Evolutionary conservation across 2,113 vertebrate genomes (phyloP).

Genomic region (Beaufortia kweichowensis): DNA sequence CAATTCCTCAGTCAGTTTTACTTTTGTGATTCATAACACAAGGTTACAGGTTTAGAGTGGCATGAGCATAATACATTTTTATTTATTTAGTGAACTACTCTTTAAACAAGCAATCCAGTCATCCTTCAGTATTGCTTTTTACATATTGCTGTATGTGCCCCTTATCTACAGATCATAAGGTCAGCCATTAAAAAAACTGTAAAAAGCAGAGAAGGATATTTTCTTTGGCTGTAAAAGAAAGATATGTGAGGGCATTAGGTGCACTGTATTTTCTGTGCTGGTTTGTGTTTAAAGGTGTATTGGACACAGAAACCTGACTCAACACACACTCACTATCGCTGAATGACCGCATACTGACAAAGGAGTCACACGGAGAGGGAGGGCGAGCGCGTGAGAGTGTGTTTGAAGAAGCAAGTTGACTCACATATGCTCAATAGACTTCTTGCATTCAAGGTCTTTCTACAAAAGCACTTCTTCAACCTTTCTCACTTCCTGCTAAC

Average conservation of each 20-base stretch:
- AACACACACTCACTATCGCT: slow-evolving; percentile 17
- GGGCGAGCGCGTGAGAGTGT: background rate
- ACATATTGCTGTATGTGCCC: too few relatives aligned
- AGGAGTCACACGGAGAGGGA: slow-evolving; percentile 9
- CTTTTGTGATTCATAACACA: too few relatives aligned
- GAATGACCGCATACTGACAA: slow-evolving; percentile 33
- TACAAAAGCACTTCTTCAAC: slow-evolving; percentile 32
- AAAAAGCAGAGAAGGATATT: too few relatives aligned
- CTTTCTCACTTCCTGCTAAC: background rate
- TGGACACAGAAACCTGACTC: slow-evolving; percentile 11
- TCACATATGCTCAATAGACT: slow-evolving; percentile 30
- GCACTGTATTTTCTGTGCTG: background rate
- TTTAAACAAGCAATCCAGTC: too few relatives aligned
- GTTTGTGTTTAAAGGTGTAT: slow-evolving; percentile 1
- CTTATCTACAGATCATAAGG: too few relatives aligned
- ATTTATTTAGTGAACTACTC: too few relatives aligned
- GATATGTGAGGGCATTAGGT: background rate
- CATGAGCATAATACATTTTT: too few relatives aligned
- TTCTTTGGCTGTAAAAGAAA: background rate
- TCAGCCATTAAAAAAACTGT: too few relatives aligned
- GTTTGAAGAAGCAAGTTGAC: slow-evolving; percentile 8
- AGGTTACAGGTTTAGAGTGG: background rate
- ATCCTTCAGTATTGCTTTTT: too few relatives aligned
- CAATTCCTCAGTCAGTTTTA: too few relatives aligned
- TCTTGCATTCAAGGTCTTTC: slow-evolving; percentile 42